Percentiles rank a stretch among this genome's conserved stretches.
Evolutionary conservation across 2,797 vertebrate genomes (phyloP).

Genomic region (Gymnopithys bicolor): DNA sequence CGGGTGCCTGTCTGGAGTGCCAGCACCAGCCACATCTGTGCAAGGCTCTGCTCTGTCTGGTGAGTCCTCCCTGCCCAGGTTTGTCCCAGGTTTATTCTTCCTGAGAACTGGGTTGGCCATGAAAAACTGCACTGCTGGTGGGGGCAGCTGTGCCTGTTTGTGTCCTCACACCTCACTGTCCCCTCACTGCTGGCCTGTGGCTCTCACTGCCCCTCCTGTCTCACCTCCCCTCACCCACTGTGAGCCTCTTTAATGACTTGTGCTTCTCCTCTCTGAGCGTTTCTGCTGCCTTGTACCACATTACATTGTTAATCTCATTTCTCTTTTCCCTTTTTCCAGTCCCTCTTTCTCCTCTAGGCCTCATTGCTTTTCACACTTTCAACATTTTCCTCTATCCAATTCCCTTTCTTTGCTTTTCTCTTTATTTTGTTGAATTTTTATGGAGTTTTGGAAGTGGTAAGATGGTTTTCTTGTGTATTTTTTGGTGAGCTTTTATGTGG

Average conservation of each 20-base stretch:
- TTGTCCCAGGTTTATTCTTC: neutral
- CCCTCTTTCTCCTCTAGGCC: neutral
- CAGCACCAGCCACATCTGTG: neutral
- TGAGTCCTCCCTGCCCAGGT: neutral
- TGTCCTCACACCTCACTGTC: neutral
- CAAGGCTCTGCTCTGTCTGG: neutral
- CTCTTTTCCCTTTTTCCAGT: neutral
- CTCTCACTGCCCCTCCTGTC: neutral
- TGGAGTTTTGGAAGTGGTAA: rapidly evolving
- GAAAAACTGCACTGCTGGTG: neutral
- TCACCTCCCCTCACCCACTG: too few relatives aligned
- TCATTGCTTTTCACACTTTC: neutral
- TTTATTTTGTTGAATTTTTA: neutral
- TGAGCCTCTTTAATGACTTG: too few relatives aligned
- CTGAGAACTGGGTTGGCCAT: neutral
- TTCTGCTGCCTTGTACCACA: neutral
- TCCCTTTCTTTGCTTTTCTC: neutral
- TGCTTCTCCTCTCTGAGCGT: too few relatives aligned
- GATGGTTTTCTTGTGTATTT: neutral
- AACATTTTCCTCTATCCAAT: neutral
- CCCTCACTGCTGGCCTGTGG: neutral
- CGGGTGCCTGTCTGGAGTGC: neutral
- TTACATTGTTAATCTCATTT: neutral
- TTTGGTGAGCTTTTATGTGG: neutral
- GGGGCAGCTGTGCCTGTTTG: neutral